Evolutionary conservation across 2,113 vertebrate genomes (phyloP).

Genomic region (Paratilapia polleni): DNA sequence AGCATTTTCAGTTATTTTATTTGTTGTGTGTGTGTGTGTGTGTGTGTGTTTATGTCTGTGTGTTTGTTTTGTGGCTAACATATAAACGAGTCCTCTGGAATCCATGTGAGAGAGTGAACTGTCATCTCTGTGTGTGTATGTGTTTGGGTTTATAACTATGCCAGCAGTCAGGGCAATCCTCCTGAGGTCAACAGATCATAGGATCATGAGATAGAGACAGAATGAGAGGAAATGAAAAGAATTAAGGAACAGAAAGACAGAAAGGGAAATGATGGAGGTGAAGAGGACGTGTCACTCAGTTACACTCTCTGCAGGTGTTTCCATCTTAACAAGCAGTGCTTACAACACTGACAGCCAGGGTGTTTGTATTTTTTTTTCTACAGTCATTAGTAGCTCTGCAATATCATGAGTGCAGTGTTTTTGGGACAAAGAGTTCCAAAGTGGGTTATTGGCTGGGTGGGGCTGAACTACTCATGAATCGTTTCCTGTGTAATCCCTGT

Average conservation of each 20-base stretch:
- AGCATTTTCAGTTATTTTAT: too few species aligned
- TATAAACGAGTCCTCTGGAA: too few species aligned
- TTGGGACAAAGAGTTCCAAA: constrained; percentile 33
- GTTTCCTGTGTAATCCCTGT: constrained; percentile 43
- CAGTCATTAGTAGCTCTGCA: not conserved
- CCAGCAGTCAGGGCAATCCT: too few species aligned
- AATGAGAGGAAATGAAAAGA: not conserved
- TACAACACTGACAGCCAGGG: not conserved
- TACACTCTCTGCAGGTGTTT: constrained; percentile 1
- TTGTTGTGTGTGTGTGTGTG: too few species aligned
- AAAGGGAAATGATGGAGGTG: not conserved
- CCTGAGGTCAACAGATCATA: too few species aligned
- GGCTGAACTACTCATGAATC: constrained; percentile 30
- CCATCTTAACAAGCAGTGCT: not conserved
- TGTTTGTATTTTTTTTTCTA: not conserved
- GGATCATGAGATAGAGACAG: too few species aligned
- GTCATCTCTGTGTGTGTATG: too few species aligned
- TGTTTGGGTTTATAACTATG: too few species aligned
- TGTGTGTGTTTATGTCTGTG: too few species aligned
- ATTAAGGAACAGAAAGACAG: too few species aligned
- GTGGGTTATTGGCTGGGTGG: constrained; percentile 59
- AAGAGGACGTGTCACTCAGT: not conserved
- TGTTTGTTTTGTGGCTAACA: too few species aligned
- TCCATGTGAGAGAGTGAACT: too few species aligned
- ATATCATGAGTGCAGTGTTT: constrained; percentile 5